phyloP scores from a whole-genome alignment of 2,888 invertebrate species.

The Caenorhabditis plicata region DNA sequence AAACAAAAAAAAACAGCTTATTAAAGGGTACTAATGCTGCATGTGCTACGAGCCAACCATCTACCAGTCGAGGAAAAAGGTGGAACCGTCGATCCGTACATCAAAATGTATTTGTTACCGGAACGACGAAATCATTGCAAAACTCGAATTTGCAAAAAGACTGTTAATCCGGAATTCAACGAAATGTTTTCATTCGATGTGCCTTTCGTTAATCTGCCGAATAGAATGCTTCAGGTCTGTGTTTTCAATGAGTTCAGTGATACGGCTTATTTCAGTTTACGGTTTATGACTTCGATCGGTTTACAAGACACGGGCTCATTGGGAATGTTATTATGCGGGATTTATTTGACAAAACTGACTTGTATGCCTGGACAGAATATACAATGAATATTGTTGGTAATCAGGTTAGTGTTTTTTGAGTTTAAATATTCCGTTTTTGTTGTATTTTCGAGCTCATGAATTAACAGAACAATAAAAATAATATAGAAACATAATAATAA shows the following conservation, averaged over 20 bases:
- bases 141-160: conserved; percentile 72
- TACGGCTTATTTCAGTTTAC: conserved; percentile 78
- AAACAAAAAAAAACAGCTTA: too few species aligned
- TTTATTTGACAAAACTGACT: conserved; percentile 77
- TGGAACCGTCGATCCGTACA: conserved; percentile 84
- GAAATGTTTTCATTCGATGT: conserved; percentile 80
- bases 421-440: too few species aligned
- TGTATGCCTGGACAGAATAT: conserved; percentile 80
- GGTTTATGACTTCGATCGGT: conserved; percentile 84
- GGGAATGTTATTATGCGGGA: conserved; percentile 80
- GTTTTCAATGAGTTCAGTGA: too few species aligned
- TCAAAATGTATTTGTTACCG: conserved; percentile 81
- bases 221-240: conserved; percentile 74
- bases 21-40: conserved; percentile 72
- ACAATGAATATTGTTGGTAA: conserved; percentile 82
- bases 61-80: conserved; percentile 77
- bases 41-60: conserved; percentile 60
- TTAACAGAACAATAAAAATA: too few species aligned
- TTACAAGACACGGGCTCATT: conserved; percentile 83
- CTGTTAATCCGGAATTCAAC: conserved; percentile 58
- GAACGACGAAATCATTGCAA: conserved; percentile 84
- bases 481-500: too few species aligned
- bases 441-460: too few species aligned
- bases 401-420: too few species aligned
- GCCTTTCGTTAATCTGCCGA: conserved; percentile 76